These are phyloP conservation scores for Pogonomyrmex californicus DNA, from an alignment of 1,140 invertebrate genomes.

Conservation along the genomic window DNA sequence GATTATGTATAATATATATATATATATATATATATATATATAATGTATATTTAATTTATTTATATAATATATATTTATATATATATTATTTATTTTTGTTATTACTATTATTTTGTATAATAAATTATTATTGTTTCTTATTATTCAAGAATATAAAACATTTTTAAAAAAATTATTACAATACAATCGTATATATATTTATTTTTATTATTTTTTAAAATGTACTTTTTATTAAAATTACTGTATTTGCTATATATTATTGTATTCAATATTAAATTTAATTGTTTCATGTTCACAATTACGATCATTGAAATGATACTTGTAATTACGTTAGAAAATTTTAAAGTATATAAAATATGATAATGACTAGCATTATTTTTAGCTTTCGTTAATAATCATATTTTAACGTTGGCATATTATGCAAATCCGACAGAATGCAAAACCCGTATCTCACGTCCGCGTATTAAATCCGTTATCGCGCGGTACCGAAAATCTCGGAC, in stretches of 20 bases:
- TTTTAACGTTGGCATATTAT: background rate
- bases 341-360: background rate
- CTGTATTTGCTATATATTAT: background rate
- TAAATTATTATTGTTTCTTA: background rate
- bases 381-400: conserved; percentile 31
- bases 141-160: background rate
- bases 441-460: conserved; percentile 1
- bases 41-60: no score
- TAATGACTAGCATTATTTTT: background rate
- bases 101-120: conserved; percentile 4
- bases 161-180: background rate
- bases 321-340: background rate
- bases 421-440: background rate
- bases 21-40: background rate
- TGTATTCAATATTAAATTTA: background rate
- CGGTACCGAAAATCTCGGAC: conserved; percentile 25
- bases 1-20: background rate
- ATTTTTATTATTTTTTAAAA: background rate
- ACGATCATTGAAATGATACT: background rate
- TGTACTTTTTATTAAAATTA: background rate
- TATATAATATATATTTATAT: no score
- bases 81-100: background rate
- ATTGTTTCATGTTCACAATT: background rate
- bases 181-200: background rate
- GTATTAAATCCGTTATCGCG: conserved; percentile 35